A percentile compares a stretch with the other conserved stretches of the same genome.
Conservation (phyloP, 2,113 vertebrate genomes). For the Gopherus flavomarginatus region DNA sequence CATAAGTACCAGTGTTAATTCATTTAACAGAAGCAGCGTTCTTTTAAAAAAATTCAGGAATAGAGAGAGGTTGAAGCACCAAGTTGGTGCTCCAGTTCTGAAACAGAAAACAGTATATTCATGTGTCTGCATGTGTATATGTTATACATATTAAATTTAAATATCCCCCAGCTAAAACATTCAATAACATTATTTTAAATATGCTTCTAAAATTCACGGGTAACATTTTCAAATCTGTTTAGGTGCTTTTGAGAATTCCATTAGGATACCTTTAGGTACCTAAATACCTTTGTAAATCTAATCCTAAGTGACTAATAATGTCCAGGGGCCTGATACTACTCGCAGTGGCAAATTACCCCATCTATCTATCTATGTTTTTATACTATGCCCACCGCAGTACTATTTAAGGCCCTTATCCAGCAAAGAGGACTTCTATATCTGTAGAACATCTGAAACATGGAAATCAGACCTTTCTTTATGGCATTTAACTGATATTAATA, state of each 20-base stretch:
- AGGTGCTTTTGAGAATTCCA: background rate
- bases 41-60: background rate
- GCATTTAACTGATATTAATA: conserved; percentile 77
- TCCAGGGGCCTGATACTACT: background rate
- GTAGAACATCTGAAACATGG: conserved; percentile 10
- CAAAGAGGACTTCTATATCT: background rate
- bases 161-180: background rate
- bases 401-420: background rate
- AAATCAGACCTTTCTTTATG: conserved; percentile 70
- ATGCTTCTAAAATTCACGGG: background rate
- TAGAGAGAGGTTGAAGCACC: background rate
- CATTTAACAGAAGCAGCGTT: rapidly evolving
- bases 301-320: background rate
- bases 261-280: background rate
- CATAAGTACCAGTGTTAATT: background rate
- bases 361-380: background rate
- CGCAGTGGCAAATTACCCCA: background rate
- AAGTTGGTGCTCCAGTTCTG: background rate
- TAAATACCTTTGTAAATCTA: background rate
- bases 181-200: background rate
- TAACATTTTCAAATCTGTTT: background rate
- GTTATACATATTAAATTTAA: background rate
- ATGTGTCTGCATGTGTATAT: background rate
- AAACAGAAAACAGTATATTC: background rate
- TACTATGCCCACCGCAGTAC: background rate